phyloP scores from a whole-genome alignment of 2,888 invertebrate genomes.

The Apodemia mormo region DNA sequence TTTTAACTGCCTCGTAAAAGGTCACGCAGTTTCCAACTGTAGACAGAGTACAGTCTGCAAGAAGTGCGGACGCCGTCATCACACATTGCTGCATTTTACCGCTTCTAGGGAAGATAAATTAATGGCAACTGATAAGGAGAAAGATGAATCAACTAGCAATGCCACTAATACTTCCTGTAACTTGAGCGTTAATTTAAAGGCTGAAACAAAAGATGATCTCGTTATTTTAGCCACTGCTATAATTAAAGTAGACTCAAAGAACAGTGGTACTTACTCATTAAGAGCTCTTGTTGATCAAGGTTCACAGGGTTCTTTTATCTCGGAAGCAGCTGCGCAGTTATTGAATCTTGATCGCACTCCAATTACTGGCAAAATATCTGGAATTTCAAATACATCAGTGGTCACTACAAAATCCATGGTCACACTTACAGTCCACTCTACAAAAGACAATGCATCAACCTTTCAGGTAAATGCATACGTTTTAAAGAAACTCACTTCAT shows the following conservation, averaged over 20 bases:
- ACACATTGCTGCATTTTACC: constrained; percentile 27
- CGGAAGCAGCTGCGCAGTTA: constrained; percentile 33
- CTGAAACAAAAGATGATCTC: constrained; percentile 25
- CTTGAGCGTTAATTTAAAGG: constrained; percentile 22
- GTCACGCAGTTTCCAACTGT: constrained; percentile 24
- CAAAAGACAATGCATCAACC: constrained; percentile 17
- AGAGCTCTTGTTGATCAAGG: constrained; percentile 37
- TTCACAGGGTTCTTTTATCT: constrained; percentile 36
- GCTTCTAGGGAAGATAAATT: background rate
- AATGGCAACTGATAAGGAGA: constrained; percentile 9
- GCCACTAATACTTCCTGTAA: constrained; percentile 8
- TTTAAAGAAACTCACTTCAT: constrained; percentile 31
- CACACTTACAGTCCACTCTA: constrained; percentile 24
- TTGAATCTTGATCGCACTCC: constrained; percentile 30
- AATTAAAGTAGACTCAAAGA: constrained; percentile 26
- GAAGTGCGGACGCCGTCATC: constrained; percentile 35
- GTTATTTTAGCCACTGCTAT: constrained; percentile 34
- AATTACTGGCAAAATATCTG: constrained; percentile 34
- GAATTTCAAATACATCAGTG: constrained; percentile 33
- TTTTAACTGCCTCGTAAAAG: constrained; percentile 35
- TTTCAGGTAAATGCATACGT: constrained; percentile 32
- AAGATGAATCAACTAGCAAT: background rate
- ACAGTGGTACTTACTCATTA: constrained; percentile 19
- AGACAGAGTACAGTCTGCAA: constrained; percentile 28
- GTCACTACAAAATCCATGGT: constrained; percentile 36